Conservation (phyloP, 1,140 invertebrate genomes). For the Lordiphosa collinella region DNA sequence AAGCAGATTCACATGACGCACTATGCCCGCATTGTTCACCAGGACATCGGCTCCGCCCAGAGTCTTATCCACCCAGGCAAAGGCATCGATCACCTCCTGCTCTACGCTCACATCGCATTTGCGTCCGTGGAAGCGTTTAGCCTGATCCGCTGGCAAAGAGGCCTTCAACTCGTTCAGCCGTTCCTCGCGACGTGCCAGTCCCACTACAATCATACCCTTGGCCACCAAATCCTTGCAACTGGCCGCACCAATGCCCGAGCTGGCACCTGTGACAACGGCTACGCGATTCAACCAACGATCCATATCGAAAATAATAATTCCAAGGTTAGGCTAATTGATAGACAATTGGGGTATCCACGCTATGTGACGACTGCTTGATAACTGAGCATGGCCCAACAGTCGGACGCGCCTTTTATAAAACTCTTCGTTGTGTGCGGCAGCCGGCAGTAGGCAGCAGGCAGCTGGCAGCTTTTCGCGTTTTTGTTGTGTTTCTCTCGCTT, state of each 20-base stretch:
- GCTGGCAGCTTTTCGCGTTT: not conserved
- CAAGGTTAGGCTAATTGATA: not conserved
- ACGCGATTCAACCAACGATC: constrained; percentile 69
- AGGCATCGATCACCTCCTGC: constrained; percentile 84
- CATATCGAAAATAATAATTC: constrained; percentile 25
- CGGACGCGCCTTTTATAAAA: too few species aligned
- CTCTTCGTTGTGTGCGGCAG: not conserved
- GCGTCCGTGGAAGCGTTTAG: constrained; percentile 79
- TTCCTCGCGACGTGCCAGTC: constrained; percentile 83
- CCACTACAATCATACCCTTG: constrained; percentile 84
- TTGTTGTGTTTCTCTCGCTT: not conserved
- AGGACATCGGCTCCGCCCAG: constrained; percentile 85
- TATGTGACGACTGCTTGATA: too few species aligned
- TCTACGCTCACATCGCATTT: constrained; percentile 84
- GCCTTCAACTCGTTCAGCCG: constrained; percentile 80
- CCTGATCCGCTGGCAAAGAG: constrained; percentile 47
- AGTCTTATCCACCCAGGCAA: constrained; percentile 83
- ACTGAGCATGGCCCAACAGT: too few species aligned
- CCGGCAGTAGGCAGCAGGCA: too few species aligned
- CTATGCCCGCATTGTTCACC: constrained; percentile 87
- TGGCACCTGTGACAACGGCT: constrained; percentile 79
- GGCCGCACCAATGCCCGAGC: constrained; percentile 82
- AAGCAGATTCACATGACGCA: constrained; percentile 18
- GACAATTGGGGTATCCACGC: too few species aligned
- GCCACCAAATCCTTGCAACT: constrained; percentile 79